These are phyloP conservation scores for Bettongia penicillata DNA, from an alignment of 2,113 vertebrate genomes.

Conservation along the genomic window DNA sequence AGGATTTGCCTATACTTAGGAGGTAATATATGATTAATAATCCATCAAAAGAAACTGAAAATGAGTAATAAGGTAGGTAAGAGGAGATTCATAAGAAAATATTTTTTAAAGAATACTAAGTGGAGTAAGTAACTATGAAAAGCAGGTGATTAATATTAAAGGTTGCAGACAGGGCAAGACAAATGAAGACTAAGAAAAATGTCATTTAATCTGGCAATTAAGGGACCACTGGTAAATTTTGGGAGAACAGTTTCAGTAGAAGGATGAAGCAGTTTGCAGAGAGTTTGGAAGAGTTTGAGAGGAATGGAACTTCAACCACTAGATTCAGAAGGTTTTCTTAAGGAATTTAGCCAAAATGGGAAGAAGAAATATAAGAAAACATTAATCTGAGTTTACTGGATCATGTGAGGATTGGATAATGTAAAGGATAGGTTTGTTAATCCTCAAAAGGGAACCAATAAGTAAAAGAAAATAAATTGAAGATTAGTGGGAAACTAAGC, in stretches of 20 bases:
- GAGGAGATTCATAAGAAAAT: too few relatives aligned
- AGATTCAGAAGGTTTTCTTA: neutral
- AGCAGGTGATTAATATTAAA: neutral
- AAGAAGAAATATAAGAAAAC: neutral
- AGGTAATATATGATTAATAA: too few relatives aligned
- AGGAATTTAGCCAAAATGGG: neutral
- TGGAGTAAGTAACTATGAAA: neutral
- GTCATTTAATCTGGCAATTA: neutral
- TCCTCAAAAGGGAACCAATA: neutral
- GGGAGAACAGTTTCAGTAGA: neutral
- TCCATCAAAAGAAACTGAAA: too few relatives aligned
- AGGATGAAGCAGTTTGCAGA: neutral
- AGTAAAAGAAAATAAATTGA: neutral
- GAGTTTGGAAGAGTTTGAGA: neutral
- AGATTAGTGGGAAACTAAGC: neutral
- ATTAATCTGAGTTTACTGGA: neutral
- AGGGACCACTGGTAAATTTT: neutral
- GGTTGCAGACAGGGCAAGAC: neutral
- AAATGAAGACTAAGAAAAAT: neutral
- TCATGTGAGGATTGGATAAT: neutral
- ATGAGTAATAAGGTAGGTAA: too few relatives aligned
- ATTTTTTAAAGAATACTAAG: neutral
- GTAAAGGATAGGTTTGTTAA: neutral
- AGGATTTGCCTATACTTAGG: too few relatives aligned
- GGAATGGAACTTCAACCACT: neutral